Base-by-base conservation (phyloP, 2,797 vertebrate species). In the Carduelis carduelis region DNA sequence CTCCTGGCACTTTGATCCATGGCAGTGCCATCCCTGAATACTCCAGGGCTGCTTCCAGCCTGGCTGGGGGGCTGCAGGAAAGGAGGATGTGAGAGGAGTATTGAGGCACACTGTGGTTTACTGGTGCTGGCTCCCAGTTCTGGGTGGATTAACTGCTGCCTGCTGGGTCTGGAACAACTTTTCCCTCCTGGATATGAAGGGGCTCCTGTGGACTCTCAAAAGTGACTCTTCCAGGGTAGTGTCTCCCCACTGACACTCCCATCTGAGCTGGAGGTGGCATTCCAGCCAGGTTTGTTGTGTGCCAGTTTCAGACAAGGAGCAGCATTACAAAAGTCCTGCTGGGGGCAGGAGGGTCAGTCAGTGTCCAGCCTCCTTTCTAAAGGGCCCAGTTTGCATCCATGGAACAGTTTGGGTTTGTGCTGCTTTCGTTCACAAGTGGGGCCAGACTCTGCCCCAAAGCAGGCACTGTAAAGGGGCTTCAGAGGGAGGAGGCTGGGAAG, bases 1-100 rank as follows among this genome's bases (percentile, higher is more conserved):
- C 91, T 97, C 72, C 83, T 98, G 97, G 95, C 97, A 97, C 91
- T 96, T 96, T 97, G 97, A 97, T 97, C 83, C 98, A 97, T 97
- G 93, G 90, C 96, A 80, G 69, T 86, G 95, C 96, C 96, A 41
- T 97, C 94, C 97, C 97, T 96, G 96, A 89, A 78, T 88, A 95
- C 96, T 98, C 95, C 89, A 93, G 97, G 96, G 95, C 95, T 97
- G 75, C 96, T 96, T 89, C 94, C 92, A 96, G 95, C 57, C 94
- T 94, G 93, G 95, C 83, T 93, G 53, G 83, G 92, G 90, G 89
- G 95, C 92, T 96, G 90, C 4, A 26, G 24, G 23, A 35, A 8
- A 8, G 34, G 23, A 26, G 16, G 94, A 91, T 60, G 4, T 96
- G 27, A 70, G 93, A 95, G 91, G 17, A 43, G 41, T 86, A 80